phyloP scores from a whole-genome alignment of 2,113 vertebrate genomes.

The Pandion haliaetus region DNA sequence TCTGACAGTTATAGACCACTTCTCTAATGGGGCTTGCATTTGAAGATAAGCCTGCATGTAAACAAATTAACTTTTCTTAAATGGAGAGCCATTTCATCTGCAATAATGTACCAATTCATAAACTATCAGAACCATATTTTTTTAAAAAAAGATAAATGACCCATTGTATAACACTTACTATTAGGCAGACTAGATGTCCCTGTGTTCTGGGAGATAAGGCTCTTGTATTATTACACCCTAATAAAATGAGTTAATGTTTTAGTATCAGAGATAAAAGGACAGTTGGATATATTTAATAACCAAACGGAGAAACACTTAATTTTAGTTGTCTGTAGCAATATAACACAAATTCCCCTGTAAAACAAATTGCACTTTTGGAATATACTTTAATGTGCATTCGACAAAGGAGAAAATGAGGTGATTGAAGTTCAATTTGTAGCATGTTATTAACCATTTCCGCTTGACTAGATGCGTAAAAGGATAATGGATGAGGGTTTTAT shows the following conservation, averaged over 20 bases:
- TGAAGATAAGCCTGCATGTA: slow-evolving; percentile 79
- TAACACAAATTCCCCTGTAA: slow-evolving; percentile 80
- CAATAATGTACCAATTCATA: slow-evolving; percentile 78
- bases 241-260: slow-evolving; percentile 83
- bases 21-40: slow-evolving; percentile 77
- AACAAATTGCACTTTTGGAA: slow-evolving; percentile 83
- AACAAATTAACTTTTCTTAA: slow-evolving; percentile 82
- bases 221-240: slow-evolving; percentile 77
- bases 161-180: slow-evolving; percentile 73
- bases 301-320: slow-evolving; percentile 80
- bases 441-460: slow-evolving; percentile 99
- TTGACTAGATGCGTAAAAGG: slow-evolving; percentile 96
- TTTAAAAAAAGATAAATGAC: slow-evolving; percentile 75
- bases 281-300: slow-evolving; percentile 84
- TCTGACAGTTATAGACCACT: slow-evolving; percentile 73
- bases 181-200: slow-evolving; percentile 76
- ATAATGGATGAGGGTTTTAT: slow-evolving; percentile 99
- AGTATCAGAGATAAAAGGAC: slow-evolving; percentile 80
- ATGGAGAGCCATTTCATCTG: slow-evolving; percentile 75
- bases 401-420: slow-evolving; percentile 91
- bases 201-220: slow-evolving; percentile 78
- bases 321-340: slow-evolving; percentile 82
- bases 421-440: slow-evolving; percentile 99
- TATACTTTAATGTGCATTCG: slow-evolving; percentile 85
- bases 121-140: slow-evolving; percentile 73